phyloP scores from a whole-genome alignment of 2,888 invertebrate genomes.

The Phengaris alcon region DNA sequence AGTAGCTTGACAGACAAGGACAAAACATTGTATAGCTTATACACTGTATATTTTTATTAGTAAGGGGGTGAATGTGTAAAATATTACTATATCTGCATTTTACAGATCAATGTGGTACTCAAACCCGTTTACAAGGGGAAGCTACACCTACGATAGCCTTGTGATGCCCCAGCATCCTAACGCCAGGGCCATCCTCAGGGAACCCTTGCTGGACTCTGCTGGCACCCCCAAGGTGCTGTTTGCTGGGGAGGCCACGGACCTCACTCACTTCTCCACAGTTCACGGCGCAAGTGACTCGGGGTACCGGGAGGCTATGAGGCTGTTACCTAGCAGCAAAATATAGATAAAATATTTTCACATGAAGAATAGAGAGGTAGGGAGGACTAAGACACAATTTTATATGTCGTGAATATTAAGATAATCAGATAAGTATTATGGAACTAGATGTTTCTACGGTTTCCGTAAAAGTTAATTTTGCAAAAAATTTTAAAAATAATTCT shows the following conservation, averaged over 20 bases:
- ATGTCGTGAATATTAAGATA: no score
- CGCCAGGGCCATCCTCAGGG: constrained; percentile 73
- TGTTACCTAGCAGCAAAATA: constrained; percentile 39
- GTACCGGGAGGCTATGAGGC: constrained; percentile 78
- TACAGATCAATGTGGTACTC: constrained; percentile 76
- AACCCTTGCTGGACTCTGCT: constrained; percentile 72
- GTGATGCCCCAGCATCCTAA: constrained; percentile 70
- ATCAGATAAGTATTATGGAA: no score
- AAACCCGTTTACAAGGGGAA: constrained; percentile 84
- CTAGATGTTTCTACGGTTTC: no score
- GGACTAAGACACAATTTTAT: no score
- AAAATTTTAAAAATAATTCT: no score
- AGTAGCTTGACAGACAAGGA: no score
- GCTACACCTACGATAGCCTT: constrained; percentile 82
- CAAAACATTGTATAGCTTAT: no score
- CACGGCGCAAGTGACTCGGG: constrained; percentile 86
- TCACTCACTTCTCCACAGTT: constrained; percentile 82
- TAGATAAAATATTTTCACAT: not conserved
- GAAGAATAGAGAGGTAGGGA: not conserved
- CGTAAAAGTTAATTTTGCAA: no score
- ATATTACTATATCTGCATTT: not conserved
- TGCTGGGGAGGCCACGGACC: constrained; percentile 80
- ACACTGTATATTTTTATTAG: no score
- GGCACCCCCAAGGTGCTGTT: constrained; percentile 77
- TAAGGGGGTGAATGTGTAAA: no score